Percentiles rank a stretch among this genome's conserved stretches.
These are phyloP conservation scores for Drosophila sucinea DNA, from an alignment of 1,140 invertebrate species.

Conservation along the genomic window DNA sequence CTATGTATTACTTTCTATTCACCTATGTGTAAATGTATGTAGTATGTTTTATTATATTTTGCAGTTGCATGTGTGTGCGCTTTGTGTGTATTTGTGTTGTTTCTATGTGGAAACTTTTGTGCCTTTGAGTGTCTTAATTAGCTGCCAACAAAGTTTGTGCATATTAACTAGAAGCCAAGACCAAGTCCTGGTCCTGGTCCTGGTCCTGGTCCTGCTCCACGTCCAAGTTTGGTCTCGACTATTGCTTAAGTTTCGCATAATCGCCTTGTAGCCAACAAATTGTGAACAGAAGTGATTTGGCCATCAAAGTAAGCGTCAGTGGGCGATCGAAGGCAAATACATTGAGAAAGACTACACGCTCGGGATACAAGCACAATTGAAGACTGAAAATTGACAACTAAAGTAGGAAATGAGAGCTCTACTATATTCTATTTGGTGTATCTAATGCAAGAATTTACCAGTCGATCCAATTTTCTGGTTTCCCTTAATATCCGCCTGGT, in stretches of 20 bases:
- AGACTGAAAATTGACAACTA: constrained; percentile 19
- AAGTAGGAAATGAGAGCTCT: background rate
- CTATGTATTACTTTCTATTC: constrained; percentile 41
- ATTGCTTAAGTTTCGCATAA: constrained; percentile 41
- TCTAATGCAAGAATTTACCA: constrained; percentile 14
- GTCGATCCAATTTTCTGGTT: constrained; percentile 4
- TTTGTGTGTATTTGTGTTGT: constrained; percentile 16
- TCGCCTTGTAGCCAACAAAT: constrained; percentile 50
- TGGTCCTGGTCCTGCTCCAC: background rate
- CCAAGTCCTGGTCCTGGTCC: background rate
- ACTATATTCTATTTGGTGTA: background rate
- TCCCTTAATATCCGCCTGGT: constrained; percentile 23
- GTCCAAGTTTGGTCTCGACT: constrained; percentile 10
- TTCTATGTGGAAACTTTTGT: constrained; percentile 5
- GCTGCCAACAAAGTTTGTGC: constrained; percentile 9
- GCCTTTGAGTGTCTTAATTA: constrained; percentile 12
- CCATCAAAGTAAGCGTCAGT: constrained; percentile 38
- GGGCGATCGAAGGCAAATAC: constrained; percentile 42
- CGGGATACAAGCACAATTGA: constrained; percentile 42
- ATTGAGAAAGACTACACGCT: constrained; percentile 41
- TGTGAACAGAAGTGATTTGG: constrained; percentile 44
- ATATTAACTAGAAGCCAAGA: constrained; percentile 18
- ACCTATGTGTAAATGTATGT: constrained; percentile 33
- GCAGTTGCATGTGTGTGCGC: constrained; percentile 38
- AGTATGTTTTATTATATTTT: constrained; percentile 29